Evolutionary conservation across 2,113 vertebrate genomes (phyloP), one percentile per base, ranked within the genome.

Genomic region (Odontesthes bonariensis): DNA sequence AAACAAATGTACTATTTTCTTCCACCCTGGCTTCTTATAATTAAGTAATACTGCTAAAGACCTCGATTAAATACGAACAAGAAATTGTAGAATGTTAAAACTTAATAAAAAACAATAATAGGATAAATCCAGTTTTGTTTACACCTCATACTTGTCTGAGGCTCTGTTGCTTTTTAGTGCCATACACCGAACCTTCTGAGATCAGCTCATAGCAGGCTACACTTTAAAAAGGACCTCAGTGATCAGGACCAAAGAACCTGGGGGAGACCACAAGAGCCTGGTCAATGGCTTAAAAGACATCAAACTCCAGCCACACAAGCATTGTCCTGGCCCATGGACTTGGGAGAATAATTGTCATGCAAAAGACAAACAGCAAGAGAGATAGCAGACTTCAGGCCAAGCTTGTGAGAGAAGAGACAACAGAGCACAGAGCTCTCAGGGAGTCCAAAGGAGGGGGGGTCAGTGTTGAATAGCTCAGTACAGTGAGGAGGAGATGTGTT

Each of bases 271-370:
- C 62, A 47, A 77, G 76, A 55, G 69, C 65, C 54, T 9, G 46
- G 59, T 88, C 88, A 92, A 81, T 79, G 70, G 77, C 77, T 91
- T 87, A 84, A 90, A 92, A 86, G 87, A 90, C 92, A 94, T 91
- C 94, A 93, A 92, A 92, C 93, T 85, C 79, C 57, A 65, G 46
- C 78, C 69, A 35, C 19, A 51, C 82, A 72, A 83, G 88, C 85
- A 89, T 94, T 94, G 91, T 94, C 82, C 69, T 84, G 88, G 78
- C 81, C 78, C 90, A 87, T 94, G 93, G 93, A 93, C 94, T 95
- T 95, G 94, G 90, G 65, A 70, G 81, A 68, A 82, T 74, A 54
- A 94, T 94, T 95, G 93, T 94, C 82, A 94, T 95, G 94, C 90
- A 92, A 94, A 94, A 91, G 73, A 57, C 57, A 73, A 88, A 82